phyloP scores from a whole-genome alignment of 2,113 vertebrate species.

The Spea multiplicata region DNA sequence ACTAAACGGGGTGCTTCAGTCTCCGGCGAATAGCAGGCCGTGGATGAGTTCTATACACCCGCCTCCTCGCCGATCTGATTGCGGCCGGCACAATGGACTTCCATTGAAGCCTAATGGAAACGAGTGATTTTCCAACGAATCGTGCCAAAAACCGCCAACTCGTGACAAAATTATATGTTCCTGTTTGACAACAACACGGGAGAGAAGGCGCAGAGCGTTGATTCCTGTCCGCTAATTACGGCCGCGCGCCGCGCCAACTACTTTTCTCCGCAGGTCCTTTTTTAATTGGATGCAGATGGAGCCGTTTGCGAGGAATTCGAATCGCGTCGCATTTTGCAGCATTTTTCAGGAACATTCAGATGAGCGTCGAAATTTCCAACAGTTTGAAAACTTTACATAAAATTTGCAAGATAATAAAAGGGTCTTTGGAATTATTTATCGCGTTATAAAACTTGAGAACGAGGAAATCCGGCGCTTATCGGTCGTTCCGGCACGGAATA shows the following conservation, averaged over 20 bases:
- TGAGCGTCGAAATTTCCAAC: constrained; percentile 65
- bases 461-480: no score
- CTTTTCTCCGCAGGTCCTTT: constrained; percentile 69
- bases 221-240: constrained; percentile 73
- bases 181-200: constrained; percentile 53
- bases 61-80: no score
- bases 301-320: constrained; percentile 44
- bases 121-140: not conserved
- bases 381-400: not conserved
- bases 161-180: constrained; percentile 15
- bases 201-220: constrained; percentile 71
- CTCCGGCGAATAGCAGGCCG: no score
- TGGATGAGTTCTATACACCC: no score
- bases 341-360: constrained; percentile 65
- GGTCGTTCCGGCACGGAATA: no score
- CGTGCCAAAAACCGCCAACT: constrained; percentile 1
- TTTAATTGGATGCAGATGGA: constrained; percentile 70
- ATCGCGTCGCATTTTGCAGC: constrained; percentile 73
- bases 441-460: no score
- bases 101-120: constrained; percentile 1
- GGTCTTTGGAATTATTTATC: no score
- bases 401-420: no score
- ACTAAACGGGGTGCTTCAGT: no score
- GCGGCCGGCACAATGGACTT: no score
- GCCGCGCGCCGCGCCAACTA: constrained; percentile 63